Evolutionary conservation across 2,113 vertebrate species (phyloP).

Genomic region (Stomatorhinus ivindoensis): DNA sequence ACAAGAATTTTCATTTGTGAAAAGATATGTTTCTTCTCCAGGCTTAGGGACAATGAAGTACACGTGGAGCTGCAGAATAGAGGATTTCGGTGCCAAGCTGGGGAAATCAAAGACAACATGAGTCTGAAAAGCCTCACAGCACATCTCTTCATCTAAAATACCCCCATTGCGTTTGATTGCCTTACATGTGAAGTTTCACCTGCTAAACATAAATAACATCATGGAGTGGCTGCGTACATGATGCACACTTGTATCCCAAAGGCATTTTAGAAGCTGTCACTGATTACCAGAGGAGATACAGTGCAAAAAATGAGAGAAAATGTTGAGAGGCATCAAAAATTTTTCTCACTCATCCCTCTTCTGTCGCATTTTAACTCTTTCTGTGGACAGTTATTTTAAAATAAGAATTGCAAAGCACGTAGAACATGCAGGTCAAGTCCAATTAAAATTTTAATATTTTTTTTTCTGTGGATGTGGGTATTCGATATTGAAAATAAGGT

Average conservation of each 20-base stretch:
- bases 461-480: background rate
- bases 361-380: slow-evolving; percentile 11
- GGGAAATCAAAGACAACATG: background rate
- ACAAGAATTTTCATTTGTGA: background rate
- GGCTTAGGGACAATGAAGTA: background rate
- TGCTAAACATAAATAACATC: background rate
- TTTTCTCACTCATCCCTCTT: slow-evolving; percentile 5
- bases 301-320: slow-evolving; percentile 31
- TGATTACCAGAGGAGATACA: slow-evolving; percentile 22
- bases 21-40: background rate
- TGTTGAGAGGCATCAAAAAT: slow-evolving; percentile 17
- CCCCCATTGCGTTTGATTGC: background rate
- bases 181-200: background rate
- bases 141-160: background rate
- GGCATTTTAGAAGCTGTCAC: background rate
- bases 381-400: background rate
- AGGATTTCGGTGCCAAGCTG: background rate
- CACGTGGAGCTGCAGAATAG: background rate
- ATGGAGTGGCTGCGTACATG: background rate
- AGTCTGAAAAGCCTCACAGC: background rate
- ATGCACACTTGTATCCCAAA: background rate
- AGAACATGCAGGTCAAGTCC: background rate
- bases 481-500: background rate
- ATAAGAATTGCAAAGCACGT: background rate
- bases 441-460: background rate